These are phyloP conservation scores for Paraescarpia echinospica DNA, from an alignment of 1,140 invertebrate genomes.

Conservation along the genomic window DNA sequence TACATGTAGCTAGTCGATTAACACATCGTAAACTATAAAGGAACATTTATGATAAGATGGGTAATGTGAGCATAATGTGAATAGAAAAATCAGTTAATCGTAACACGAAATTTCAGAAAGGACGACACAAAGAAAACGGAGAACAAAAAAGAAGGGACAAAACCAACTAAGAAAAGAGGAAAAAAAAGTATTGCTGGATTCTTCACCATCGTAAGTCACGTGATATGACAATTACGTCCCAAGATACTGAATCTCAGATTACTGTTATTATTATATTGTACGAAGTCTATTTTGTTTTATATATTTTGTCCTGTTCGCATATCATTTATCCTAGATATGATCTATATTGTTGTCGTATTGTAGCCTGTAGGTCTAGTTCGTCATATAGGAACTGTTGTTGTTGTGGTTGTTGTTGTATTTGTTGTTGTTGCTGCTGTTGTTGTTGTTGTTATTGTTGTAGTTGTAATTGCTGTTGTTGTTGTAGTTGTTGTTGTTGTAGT, in stretches of 20 bases:
- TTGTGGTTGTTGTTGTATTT: no score
- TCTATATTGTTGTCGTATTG: no score
- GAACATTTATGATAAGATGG: neutral
- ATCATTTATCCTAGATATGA: no score
- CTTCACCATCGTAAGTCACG: neutral
- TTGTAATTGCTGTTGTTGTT: no score
- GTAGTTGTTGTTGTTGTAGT: no score
- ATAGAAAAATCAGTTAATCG: neutral
- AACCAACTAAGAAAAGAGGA: neutral
- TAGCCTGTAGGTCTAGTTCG: no score
- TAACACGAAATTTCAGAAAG: neutral
- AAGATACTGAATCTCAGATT: neutral
- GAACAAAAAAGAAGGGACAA: neutral
- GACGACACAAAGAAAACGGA: neutral
- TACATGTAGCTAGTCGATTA: neutral
- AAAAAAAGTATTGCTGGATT: neutral
- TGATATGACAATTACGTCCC: neutral
- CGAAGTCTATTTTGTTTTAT: no score
- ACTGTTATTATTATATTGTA: neutral
- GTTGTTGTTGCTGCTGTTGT: no score
- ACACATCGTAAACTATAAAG: neutral
- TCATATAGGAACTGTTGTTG: no score
- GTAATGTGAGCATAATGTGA: neutral
- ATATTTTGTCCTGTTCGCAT: no score
- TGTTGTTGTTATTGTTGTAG: no score